Evolutionary conservation across 2,888 invertebrate species (phyloP), one percentile per base, ranked within the genome.

Genomic region (Villa cingulata): DNA sequence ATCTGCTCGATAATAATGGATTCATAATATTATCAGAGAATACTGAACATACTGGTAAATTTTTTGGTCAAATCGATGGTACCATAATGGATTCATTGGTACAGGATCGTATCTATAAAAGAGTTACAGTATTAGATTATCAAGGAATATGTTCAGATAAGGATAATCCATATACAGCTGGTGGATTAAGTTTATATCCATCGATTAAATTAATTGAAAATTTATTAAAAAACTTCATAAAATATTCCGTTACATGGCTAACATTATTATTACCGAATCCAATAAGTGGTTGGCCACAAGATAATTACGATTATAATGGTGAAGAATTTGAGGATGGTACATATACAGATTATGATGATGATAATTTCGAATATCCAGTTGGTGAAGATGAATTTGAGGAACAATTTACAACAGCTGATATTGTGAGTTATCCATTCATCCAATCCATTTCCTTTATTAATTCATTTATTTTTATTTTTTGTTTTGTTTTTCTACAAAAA

Each of bases 11-110:
- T 63, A 91, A 94, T 69, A 92, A 90, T 64, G 95, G 94, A 15
- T 95, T 91, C 65, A 85, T 95, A 45, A 83, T 95, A 45, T 80
- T 91, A 37, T 91, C 91, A 1, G 90, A 92, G 67, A 83, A 85
- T 55, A 75, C 77, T 32, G 80, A 86, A 38, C 87, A 92, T 59
- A 89, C 89, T 2, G 94, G 94, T 2, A 78, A 83, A 60, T 95
- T 95, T 70, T 94, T 94, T 61, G 95, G 94, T 0, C 89, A 91
- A 68, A 85, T 92, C 38, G 92, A 94, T 64, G 90, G 90, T 18
- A 90, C 90, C 15, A 89, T 92, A 51, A 90, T 92, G 89, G 89
- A 91, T 67, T 88, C 89, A 0, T 70, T 91, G 45, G 90, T 92
- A 0, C 88, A 91, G 62, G 89, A 89, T 61, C 78, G 85, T 53